Conservation (phyloP, 2,113 vertebrate species). For the Dipodomys merriami region DNA sequence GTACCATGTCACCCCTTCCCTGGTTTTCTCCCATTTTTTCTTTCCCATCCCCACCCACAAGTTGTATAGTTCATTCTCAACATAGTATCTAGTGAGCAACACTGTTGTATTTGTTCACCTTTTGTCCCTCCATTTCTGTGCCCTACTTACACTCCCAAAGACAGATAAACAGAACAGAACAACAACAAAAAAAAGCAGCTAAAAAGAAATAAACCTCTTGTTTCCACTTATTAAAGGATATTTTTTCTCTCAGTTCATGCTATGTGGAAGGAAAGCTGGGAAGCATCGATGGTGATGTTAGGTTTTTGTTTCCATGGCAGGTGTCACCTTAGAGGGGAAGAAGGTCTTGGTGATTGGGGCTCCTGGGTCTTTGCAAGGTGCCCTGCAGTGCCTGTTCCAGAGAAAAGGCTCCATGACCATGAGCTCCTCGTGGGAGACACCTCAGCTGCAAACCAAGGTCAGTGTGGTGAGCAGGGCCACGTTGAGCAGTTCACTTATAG, state of each 20-base stretch:
- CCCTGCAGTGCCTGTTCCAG: conserved; percentile 92
- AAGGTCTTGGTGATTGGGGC: conserved; percentile 89
- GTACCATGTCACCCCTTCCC: neutral
- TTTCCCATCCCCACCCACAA: no score
- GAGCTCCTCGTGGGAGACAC: conserved; percentile 85
- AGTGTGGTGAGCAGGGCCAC: neutral
- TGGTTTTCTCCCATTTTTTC: neutral
- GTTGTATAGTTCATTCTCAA: no score
- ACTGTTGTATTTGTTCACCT: no score
- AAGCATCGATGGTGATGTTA: neutral
- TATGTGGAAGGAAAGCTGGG: neutral
- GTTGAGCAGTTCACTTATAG: no score
- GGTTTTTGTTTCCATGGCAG: conserved; percentile 74
- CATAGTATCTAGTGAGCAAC: no score
- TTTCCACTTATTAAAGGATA: neutral
- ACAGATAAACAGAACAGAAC: neutral
- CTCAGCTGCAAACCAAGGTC: conserved; percentile 90
- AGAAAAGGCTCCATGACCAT: conserved; percentile 86
- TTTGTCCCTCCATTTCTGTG: no score
- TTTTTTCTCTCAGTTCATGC: neutral
- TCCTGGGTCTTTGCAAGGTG: conserved; percentile 83
- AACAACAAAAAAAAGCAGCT: no score
- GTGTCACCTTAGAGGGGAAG: conserved; percentile 86
- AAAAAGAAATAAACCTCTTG: no score
- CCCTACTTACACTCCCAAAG: no score